Percentiles rank a stretch among this genome's conserved stretches.
Conservation (phyloP, 2,888 invertebrate genomes). For the Reticulitermes lucifugus region DNA sequence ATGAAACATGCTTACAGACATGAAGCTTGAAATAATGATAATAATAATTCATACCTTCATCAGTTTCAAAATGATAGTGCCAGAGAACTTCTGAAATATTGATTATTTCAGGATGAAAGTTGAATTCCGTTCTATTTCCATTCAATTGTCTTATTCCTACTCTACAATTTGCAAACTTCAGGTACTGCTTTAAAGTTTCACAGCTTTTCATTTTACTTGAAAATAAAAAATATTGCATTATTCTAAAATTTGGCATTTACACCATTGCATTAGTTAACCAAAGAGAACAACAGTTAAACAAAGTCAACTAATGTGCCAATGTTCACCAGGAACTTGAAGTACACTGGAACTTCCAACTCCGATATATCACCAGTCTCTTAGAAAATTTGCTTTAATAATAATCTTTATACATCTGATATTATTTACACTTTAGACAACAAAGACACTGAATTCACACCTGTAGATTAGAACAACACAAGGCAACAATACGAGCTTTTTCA, state of each 20-base stretch:
- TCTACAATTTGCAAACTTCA: neutral
- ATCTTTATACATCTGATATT: conserved; percentile 48
- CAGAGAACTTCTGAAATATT: too few species aligned
- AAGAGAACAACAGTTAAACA: conserved; percentile 28
- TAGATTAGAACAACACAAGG: conserved; percentile 53
- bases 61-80: too few species aligned
- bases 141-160: too few species aligned
- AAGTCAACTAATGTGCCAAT: conserved; percentile 24
- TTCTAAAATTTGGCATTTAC: neutral
- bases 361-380: conserved; percentile 50
- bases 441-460: conserved; percentile 51
- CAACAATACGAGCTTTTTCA: conserved; percentile 52
- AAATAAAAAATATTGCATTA: neutral
- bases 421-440: conserved; percentile 52
- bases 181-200: conserved; percentile 3
- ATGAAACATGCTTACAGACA: too few species aligned
- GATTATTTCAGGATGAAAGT: too few species aligned
- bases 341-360: conserved; percentile 44
- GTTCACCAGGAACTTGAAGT: conserved; percentile 45
- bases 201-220: neutral
- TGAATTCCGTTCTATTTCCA: too few species aligned
- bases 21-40: too few species aligned
- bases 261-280: conserved; percentile 27
- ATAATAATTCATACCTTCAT: too few species aligned
- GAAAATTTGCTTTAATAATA: conserved; percentile 42